These are phyloP conservation scores for Kryptolebias ocellatus DNA, from an alignment of 2,797 vertebrate species.

Conservation along the genomic window DNA sequence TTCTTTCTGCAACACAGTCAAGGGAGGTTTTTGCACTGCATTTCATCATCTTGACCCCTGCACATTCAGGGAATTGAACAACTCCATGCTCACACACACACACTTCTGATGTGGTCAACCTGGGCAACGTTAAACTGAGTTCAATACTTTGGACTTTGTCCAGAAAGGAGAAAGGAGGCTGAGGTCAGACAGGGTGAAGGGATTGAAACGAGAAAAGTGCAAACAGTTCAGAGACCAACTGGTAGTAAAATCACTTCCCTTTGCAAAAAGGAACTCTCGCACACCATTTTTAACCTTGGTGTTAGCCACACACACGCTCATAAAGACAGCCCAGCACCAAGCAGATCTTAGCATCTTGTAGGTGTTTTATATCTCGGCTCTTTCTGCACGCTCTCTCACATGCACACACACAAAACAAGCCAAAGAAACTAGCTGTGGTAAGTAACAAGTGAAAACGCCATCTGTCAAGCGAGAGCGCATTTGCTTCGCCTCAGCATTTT, in stretches of 20 bases:
- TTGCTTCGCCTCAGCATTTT: constrained; percentile 84
- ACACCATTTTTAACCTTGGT: constrained; percentile 29
- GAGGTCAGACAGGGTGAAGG: constrained; percentile 6
- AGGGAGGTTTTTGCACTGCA: constrained; percentile 47
- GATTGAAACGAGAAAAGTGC: constrained; percentile 23
- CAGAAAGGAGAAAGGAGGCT: constrained; percentile 15
- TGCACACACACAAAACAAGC: constrained; percentile 49
- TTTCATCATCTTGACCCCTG: constrained; percentile 63
- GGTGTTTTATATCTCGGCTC: constrained; percentile 59
- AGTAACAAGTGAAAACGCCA: constrained; percentile 86
- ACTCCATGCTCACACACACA: not conserved
- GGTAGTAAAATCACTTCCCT: constrained; percentile 50
- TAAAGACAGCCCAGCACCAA: constrained; percentile 26
- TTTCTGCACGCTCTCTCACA: constrained; percentile 15
- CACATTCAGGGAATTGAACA: constrained; percentile 23
- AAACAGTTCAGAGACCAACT: constrained; percentile 45
- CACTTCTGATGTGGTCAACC: constrained; percentile 15
- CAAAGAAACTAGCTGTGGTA: constrained; percentile 79
- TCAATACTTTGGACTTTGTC: constrained; percentile 21
- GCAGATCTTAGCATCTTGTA: constrained; percentile 53
- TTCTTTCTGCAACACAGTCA: constrained; percentile 26
- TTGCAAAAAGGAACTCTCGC: constrained; percentile 18
- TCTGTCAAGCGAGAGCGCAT: constrained; percentile 81
- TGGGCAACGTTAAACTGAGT: constrained; percentile 2
- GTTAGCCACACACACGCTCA: constrained; percentile 26